Base-by-base conservation (phyloP, 2,888 invertebrate species). In the Pterostichus niger region DNA sequence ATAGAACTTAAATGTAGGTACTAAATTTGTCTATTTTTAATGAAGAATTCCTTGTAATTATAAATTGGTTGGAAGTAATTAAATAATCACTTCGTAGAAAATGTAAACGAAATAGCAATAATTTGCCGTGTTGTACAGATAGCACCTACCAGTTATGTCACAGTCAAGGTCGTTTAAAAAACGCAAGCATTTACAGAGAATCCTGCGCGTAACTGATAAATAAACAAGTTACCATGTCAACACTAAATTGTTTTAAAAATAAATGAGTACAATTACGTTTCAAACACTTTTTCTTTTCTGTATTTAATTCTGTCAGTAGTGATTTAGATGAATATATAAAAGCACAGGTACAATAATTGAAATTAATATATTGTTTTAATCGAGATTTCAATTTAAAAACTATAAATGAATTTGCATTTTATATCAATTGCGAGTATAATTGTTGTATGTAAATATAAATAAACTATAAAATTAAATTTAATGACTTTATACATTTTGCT, bases 101-200 rank as follows among this genome's bases (percentile, higher is more conserved):
- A 44, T 71, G 24, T 24, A 13, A 71, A 44, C 64, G 10, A 71
- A 71, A 71, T 15, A 15, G 40, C 68, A 71, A 44, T 71, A 71
- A 71, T 71, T 71, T 71, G 68, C 44, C 17, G 40, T 46, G 10
- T 40, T 40, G 68, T 71, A 10, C 44, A 46, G 68, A 71, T 71
- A 71, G 44, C 44, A 44, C 15, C 17, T 71, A 44, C 15, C 17
- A 17, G 68, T 71, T 71, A 71, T 71, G 44, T 71, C 68, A 71
- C 44, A 44, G 68, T 71, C 68, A 71, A 71, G 68, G 68, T 10
- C 68, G 17, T 44, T 10, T 71, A 17, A 71, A 71, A 71, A 71
- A 71, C 40, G 68, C 40, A 35, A 71, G 15, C 17, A 44, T 9
- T 44, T 68, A 68, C 15, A 71, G 17, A 44, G 68, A 17, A 71